Conservation (phyloP, 92 coral and sea anemone genomes). For the Porites divaricata region DNA sequence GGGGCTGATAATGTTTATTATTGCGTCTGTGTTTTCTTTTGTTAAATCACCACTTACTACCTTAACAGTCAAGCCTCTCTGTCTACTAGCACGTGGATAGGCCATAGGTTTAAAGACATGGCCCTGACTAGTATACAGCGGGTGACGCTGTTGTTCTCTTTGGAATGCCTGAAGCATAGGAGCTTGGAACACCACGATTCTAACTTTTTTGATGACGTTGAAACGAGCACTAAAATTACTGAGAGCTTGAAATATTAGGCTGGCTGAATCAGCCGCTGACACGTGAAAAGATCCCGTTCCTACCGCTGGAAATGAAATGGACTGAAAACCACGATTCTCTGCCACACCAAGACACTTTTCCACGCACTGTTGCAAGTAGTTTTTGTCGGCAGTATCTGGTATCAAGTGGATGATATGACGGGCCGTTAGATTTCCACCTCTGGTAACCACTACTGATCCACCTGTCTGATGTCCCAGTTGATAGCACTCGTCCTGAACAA, state of each 20-base stretch:
- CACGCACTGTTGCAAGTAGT: constrained; percentile 33
- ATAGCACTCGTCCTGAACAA: constrained; percentile 48
- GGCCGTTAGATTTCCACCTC: no score
- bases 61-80: constrained; percentile 18
- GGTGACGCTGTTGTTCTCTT: no score
- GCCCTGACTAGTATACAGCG: no score
- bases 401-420: neutral
- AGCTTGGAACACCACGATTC: neutral
- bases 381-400: constrained; percentile 17
- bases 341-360: constrained; percentile 44
- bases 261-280: constrained; percentile 54
- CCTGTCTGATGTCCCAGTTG: constrained; percentile 44
- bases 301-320: no score
- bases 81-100: neutral
- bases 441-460: constrained; percentile 28
- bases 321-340: no score
- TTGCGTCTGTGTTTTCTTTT: constrained; percentile 67
- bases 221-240: constrained; percentile 29
- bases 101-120: neutral
- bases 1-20: constrained; percentile 64
- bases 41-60: constrained; percentile 46
- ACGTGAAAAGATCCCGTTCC: constrained; percentile 43
- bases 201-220: constrained; percentile 44
- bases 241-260: constrained; percentile 31
- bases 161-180: constrained; percentile 13